These are phyloP conservation scores for Ennomos erosarius DNA, from an alignment of 2,888 invertebrate genomes.

Conservation along the genomic window DNA sequence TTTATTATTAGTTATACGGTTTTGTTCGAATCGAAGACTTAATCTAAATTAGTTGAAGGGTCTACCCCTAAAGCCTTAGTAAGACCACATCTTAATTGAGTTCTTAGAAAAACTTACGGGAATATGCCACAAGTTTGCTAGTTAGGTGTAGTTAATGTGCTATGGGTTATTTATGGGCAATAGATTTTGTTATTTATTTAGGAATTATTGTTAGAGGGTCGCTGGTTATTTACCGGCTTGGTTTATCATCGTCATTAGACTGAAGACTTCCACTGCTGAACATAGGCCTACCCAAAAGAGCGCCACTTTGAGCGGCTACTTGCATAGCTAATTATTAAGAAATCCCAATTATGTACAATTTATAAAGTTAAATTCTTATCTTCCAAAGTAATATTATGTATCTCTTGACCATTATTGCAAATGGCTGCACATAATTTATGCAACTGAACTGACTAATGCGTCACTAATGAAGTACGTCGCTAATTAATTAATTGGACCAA, in stretches of 20 bases:
- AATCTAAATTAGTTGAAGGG: constrained; percentile 27
- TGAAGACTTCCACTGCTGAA: too few relatives aligned
- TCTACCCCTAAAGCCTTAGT: constrained; percentile 18
- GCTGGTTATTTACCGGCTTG: too few relatives aligned
- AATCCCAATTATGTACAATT: too few relatives aligned
- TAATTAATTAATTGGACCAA: constrained; percentile 22
- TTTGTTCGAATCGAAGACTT: constrained; percentile 22
- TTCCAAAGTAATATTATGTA: background rate
- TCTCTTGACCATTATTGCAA: background rate
- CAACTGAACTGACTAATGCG: background rate
- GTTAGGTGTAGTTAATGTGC: constrained; percentile 10
- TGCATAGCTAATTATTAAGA: too few relatives aligned
- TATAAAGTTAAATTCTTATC: too few relatives aligned
- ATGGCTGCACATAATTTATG: background rate
- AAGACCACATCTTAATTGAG: constrained; percentile 26
- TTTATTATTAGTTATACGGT: constrained; percentile 13
- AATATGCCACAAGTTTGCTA: constrained; percentile 14
- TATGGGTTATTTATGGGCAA: too few relatives aligned
- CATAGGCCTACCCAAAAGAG: too few relatives aligned
- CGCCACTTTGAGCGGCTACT: too few relatives aligned
- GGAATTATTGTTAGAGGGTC: too few relatives aligned
- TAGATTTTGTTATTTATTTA: too few relatives aligned
- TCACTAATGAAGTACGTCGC: constrained; percentile 12
- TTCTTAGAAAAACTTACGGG: constrained; percentile 23
- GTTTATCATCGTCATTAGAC: too few relatives aligned